Conservation (phyloP, 2,888 invertebrate genomes). For the Lathronympha strigana region DNA sequence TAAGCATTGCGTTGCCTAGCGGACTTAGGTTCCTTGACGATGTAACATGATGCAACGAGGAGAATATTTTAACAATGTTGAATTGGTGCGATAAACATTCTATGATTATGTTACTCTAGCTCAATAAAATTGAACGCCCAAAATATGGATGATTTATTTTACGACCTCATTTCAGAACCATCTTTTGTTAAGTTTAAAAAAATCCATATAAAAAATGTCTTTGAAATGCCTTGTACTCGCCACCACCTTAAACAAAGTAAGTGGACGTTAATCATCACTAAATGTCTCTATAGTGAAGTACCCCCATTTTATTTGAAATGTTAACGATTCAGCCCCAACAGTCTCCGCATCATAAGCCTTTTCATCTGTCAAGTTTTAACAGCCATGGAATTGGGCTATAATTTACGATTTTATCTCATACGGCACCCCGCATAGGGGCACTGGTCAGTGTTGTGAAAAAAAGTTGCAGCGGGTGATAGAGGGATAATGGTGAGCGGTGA, state of each 20-base stretch:
- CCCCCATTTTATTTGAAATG: conserved; percentile 75
- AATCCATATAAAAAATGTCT: conserved; percentile 26
- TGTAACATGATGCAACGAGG: neutral
- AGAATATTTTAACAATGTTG: neutral
- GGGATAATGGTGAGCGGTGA: conserved; percentile 71
- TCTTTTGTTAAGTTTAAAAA: conserved; percentile 35
- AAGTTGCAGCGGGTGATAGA: conserved; percentile 66
- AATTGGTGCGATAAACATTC: conserved; percentile 21
- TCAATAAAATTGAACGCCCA: conserved; percentile 9
- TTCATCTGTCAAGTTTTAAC: conserved; percentile 83
- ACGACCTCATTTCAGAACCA: conserved; percentile 10
- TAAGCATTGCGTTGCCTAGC: neutral
- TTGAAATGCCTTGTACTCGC: conserved; percentile 34
- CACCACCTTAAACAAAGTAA: conserved; percentile 39
- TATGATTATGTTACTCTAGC: conserved; percentile 20
- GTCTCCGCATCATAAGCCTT: conserved; percentile 75
- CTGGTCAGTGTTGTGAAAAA: conserved; percentile 75
- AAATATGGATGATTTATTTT: conserved; percentile 27
- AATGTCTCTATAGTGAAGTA: conserved; percentile 69
- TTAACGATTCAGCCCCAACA: conserved; percentile 76
- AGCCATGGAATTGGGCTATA: conserved; percentile 83
- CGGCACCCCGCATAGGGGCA: conserved; percentile 79
- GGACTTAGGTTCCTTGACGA: neutral
- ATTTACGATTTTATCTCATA: conserved; percentile 83
- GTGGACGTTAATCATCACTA: conserved; percentile 67